Evolutionary conservation across 2,797 vertebrate species (phyloP).

Genomic region (Yasuhikotakia modesta): DNA sequence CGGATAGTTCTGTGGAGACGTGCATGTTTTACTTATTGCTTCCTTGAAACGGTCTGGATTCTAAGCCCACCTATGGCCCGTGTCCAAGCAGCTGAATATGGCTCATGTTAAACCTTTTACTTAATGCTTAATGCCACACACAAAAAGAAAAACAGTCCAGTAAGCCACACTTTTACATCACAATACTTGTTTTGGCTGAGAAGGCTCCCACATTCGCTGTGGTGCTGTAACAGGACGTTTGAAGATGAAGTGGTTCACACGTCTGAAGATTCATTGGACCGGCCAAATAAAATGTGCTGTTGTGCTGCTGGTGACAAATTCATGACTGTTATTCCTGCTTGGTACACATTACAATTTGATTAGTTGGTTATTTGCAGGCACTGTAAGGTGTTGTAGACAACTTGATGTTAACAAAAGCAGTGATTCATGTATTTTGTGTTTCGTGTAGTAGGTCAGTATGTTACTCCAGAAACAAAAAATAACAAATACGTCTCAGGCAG

Average conservation of each 20-base stretch:
- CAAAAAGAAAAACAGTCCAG: constrained; percentile 37
- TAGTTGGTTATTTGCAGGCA: neutral
- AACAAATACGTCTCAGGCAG: too few species aligned
- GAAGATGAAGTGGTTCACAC: constrained; percentile 8
- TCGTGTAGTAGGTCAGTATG: neutral
- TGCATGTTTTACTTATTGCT: constrained; percentile 51
- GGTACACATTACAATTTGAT: constrained; percentile 16
- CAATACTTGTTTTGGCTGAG: constrained; percentile 35
- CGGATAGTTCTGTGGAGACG: constrained; percentile 46
- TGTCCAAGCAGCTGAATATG: constrained; percentile 35
- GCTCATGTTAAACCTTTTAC: constrained; percentile 49
- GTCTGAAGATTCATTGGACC: constrained; percentile 19
- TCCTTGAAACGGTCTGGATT: constrained; percentile 45
- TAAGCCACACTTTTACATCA: constrained; percentile 35
- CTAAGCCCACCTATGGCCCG: constrained; percentile 22
- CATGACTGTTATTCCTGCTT: constrained; percentile 17
- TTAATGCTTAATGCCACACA: constrained; percentile 44
- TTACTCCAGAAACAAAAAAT: too few species aligned
- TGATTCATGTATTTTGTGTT: constrained; percentile 1
- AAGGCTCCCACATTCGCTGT: constrained; percentile 41
- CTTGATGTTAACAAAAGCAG: constrained; percentile 17
- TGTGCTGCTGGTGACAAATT: constrained; percentile 38
- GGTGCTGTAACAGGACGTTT: constrained; percentile 18
- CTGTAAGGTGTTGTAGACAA: neutral
- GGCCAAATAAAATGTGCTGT: constrained; percentile 9